Base-by-base conservation (phyloP, 2,113 vertebrate genomes). In the Fregata magnificens region DNA sequence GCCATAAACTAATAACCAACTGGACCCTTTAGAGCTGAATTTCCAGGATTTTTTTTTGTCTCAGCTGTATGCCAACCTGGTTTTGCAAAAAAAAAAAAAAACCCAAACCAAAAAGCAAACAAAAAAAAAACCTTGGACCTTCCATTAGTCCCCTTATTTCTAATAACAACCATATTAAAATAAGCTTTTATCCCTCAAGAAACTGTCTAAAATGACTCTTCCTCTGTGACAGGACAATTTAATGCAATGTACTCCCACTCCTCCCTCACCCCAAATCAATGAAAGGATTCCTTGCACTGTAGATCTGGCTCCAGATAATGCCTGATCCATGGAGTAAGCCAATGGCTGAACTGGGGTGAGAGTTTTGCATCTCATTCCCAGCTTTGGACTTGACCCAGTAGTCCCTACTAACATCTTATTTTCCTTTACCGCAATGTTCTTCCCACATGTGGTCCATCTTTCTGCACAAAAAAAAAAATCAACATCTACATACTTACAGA, bases 41-140 rank as follows among this genome's bases (percentile, higher is more conserved):
- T 82, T 90, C 62, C 19, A 88, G 13, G 13, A 85, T n/a, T n/a
- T 90, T 63, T 56, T 80, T 6, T 36, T 58, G 6, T 40, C 49
- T 65, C 49, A 83, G 53, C 13, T 61, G 40, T 17, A 11, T 72
- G 22, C 13, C 36, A 71, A 7, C 4, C 28, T 77, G 29, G 6
- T 88, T 95, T 65, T 80, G 44, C 40, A 90, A 59, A 82, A 9
- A 86, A 78, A 86, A 32, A 4, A n/a, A n/a, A n/a, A n/a, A n/a
- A n/a, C n/a, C n/a, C n/a, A n/a, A n/a, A n/a, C n/a, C n/a, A n/a
- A n/a, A n/a, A n/a, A n/a, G n/a, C n/a, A n/a, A n/a, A n/a, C n/a
- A n/a, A n/a, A 90, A 59, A 82, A 9, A 86, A 78, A 86, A 32
- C 4, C 7, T 29, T 53, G 15, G 38, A 67, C 12, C 10, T 56